A percentile compares a stretch with the other conserved stretches of the same genome.
Conservation (phyloP, 1,140 invertebrate genomes). For the Panagrolaimus sp. region DNA sequence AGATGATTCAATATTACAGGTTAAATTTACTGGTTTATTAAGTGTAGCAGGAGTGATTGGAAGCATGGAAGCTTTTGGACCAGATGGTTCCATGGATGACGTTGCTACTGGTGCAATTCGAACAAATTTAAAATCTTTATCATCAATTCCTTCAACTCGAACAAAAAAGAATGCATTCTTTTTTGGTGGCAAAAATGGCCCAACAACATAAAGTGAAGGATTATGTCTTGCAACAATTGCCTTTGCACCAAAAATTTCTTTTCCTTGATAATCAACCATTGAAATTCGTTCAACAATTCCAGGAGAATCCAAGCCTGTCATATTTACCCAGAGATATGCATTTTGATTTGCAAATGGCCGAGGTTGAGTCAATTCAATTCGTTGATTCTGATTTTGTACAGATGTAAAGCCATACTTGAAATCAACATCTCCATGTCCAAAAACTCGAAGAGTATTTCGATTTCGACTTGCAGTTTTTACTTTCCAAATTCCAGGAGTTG, state of each 20-base stretch:
- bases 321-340: constrained; percentile 62
- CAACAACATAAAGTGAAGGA: constrained; percentile 60
- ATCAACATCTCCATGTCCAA: constrained; percentile 66
- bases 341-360: constrained; percentile 51
- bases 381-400: constrained; percentile 11
- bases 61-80: constrained; percentile 54
- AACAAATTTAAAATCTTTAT: constrained; percentile 60
- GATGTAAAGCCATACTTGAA: constrained; percentile 69
- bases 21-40: constrained; percentile 57
- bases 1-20: constrained; percentile 63
- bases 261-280: constrained; percentile 62
- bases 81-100: constrained; percentile 44
- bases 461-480: constrained; percentile 65
- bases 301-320: constrained; percentile 58
- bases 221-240: constrained; percentile 40
- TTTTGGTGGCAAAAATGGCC: constrained; percentile 60
- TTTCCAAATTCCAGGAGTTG: constrained; percentile 65
- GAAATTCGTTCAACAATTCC: constrained; percentile 60
- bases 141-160: constrained; percentile 59
- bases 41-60: constrained; percentile 54
- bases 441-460: constrained; percentile 66
- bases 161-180: constrained; percentile 61
- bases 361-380: constrained; percentile 37
- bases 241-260: constrained; percentile 42
- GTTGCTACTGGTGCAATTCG: constrained; percentile 61